Percentiles rank a stretch among this genome's conserved stretches.
Conservation (phyloP, 2,797 vertebrate species). For the Carcharodon carcharias region DNA sequence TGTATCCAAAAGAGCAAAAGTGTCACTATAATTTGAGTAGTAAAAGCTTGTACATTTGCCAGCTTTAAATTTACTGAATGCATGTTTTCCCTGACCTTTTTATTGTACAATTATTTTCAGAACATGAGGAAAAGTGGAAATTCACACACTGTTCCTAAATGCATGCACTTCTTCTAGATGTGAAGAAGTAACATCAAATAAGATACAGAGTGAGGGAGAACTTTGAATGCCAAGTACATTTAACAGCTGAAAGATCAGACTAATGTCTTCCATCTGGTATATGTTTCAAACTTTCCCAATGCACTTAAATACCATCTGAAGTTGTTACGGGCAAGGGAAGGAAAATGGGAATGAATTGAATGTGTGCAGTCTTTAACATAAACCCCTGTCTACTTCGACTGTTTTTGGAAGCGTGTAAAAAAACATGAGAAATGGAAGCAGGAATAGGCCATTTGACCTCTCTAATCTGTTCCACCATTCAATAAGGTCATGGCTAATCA, state of each 20-base stretch:
- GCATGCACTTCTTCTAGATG: not conserved
- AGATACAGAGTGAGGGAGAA: not conserved
- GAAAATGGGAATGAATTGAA: not conserved
- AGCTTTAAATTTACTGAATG: not conserved
- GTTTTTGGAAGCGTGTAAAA: not conserved
- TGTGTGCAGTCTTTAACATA: not conserved
- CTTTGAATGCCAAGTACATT: not conserved
- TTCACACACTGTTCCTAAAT: not conserved
- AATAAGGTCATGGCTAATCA: not conserved
- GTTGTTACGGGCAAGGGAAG: not conserved
- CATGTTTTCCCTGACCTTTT: not conserved
- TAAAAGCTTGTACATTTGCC: not conserved
- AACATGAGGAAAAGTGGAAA: not conserved
- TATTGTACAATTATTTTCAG: not conserved
- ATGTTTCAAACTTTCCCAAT: not conserved
- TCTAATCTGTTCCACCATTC: not conserved
- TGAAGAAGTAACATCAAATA: not conserved
- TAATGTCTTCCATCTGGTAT: not conserved
- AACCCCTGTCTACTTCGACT: not conserved
- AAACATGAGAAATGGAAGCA: not conserved
- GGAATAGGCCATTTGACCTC: not conserved
- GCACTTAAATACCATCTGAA: not conserved
- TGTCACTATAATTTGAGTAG: not conserved
- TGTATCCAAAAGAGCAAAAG: no score
- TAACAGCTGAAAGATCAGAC: not conserved